Evolutionary conservation across 2,888 invertebrate genomes (phyloP), one percentile per base, ranked within the genome.

Genomic region (Coenonympha arcania): DNA sequence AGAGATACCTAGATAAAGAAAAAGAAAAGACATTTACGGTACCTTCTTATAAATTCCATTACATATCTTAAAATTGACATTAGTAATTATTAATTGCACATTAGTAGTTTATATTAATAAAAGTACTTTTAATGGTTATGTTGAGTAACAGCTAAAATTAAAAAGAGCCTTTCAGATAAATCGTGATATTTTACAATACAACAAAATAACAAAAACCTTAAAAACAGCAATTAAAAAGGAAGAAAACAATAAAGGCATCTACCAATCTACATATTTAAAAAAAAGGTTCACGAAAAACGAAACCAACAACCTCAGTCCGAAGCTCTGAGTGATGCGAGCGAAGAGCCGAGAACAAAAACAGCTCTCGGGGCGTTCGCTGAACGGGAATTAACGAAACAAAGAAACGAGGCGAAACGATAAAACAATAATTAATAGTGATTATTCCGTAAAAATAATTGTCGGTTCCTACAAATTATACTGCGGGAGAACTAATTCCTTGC

Each of bases 401-500:
- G 57, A 56, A 65, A 61, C 60, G 59, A 57, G 62, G 66, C 64
- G 69, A 66, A 63, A 47, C 52, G 54, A 45, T 69, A 68, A 66
- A 69, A 68, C 67, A 65, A 70, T 77, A 79, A 78, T 79, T 73
- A 76, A 75, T 73, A 71, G 61, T 68, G 67, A 74, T 77, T 79
- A 77, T 74, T 69, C 73, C 68, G 68, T 73, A 71, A 72, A 75
- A 73, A 75, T 80, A 80, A 79, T 79, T 79, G 76, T 71, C 59
- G 66, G 71, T 70, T 71, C 61, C 63, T 63, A 66, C 68, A 72
- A 75, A 76, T 73, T 73, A 75, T 65, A 67, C 68, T 63, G 61
- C 59, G 61, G 60, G 66, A 71, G 74, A 75, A 71, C 69, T 68
- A 71, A 75, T 73, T 70, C 44, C 48, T 71, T 68, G 24, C 9